Conservation (phyloP, 2,797 vertebrate species). For the Myotis vivesi region DNA sequence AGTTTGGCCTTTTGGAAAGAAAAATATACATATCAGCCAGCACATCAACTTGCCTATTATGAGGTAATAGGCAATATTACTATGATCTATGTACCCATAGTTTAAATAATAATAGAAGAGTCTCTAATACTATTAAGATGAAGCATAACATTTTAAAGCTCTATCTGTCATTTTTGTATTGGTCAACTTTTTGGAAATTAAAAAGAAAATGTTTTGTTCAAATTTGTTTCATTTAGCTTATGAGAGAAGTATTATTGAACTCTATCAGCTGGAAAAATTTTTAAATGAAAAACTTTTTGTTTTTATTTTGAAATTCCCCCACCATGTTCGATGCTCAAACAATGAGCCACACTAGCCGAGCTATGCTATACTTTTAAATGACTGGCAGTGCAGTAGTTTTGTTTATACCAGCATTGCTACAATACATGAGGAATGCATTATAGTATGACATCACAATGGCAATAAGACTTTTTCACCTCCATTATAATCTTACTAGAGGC, state of each 20-base stretch:
- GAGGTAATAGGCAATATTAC: not conserved
- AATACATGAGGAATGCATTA: not conserved
- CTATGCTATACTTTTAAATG: not conserved
- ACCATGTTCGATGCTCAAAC: no score
- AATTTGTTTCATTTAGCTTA: not conserved
- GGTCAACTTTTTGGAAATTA: not conserved
- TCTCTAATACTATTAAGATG: not conserved
- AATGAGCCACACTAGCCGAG: no score
- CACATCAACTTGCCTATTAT: not conserved
- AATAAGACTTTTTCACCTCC: not conserved
- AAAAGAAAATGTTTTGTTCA: slow-evolving; percentile 20
- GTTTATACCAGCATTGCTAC: not conserved
- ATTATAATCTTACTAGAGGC: not conserved
- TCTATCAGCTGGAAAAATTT: not conserved
- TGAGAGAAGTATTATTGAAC: not conserved
- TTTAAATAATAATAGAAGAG: not conserved
- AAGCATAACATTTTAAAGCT: not conserved
- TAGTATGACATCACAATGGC: not conserved
- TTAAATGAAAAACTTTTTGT: not conserved
- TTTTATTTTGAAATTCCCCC: not conserved
- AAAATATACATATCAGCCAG: not conserved
- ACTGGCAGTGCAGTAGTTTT: not conserved
- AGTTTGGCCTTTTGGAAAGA: not conserved
- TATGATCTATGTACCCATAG: not conserved
- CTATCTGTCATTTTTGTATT: not conserved